Base-by-base conservation (phyloP, 2,113 vertebrate species). In the Embiotoca jacksoni region DNA sequence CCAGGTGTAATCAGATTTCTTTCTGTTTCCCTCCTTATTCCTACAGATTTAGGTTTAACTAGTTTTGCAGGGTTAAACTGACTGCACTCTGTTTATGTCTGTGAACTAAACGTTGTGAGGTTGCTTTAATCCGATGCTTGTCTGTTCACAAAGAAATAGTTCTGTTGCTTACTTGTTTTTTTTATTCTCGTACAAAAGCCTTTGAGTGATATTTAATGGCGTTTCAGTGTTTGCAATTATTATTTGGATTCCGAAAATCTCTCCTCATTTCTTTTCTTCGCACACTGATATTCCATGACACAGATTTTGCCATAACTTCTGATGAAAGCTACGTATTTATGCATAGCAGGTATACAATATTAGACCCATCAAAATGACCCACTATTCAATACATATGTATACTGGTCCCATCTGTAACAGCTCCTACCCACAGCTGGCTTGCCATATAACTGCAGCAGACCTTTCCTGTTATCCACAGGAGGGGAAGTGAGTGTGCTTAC, bases 401-500 rank as follows among this genome's bases (percentile, higher is more conserved):
- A 9, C 15, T 16, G 7, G 49, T 58, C 54, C 31, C 10, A 68
- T 68, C 62, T 69, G 32, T 54, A 60, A 30, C 62, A 39, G 16
- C 44, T 31, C 39, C 32, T 23, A 16, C 53, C 49, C 55, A 76
- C 55, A 64, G 61, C 66, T 63, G 57, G 46, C 47, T 56, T 16
- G 0, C 55, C 52, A 3, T 84, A 65, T 72, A 77, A 44, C 32
- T 77, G 53, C 61, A 75, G 78, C 80, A 83, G 77, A 83, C 75
- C 55, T 87, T 91, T 92, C 87, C 89, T 93, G 89, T 93, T 91
- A 87, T 87, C 90, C 87, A 31, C 69, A 67, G 61, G 54, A 81
- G 68, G 59, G 84, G 86, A 92, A 89, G 86, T 80, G 47, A 74
- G 81, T 23, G 53, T 71, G 73, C 63, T 33, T 47, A 41, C 53